Percentiles rank a stretch among this genome's conserved stretches.
phyloP scores from a whole-genome alignment of 2,888 invertebrate species.

The Rhodophaea formosa region DNA sequence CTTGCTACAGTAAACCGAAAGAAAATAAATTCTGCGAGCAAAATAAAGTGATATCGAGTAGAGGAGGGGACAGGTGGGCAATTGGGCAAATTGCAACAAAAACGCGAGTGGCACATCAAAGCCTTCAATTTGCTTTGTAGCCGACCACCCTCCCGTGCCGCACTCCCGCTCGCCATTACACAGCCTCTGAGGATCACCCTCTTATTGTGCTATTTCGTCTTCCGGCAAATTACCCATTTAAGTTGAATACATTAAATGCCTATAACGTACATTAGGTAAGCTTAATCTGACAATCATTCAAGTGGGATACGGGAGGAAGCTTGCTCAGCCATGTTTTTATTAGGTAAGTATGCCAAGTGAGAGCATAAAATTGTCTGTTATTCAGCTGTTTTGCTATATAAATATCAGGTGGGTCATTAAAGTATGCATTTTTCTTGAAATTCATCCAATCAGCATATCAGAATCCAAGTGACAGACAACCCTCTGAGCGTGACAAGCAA shows the following conservation, averaged over 20 bases:
- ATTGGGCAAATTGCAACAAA: constrained; percentile 55
- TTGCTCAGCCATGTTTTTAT: neutral
- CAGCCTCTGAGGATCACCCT: constrained; percentile 5
- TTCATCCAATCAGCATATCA: too few relatives aligned
- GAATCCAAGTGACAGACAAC: too few relatives aligned
- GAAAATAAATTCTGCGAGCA: constrained; percentile 37
- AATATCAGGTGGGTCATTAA: too few relatives aligned
- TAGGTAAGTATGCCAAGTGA: too few relatives aligned
- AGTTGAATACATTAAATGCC: constrained; percentile 8
- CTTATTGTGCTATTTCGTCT: constrained; percentile 14
- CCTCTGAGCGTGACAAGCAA: constrained; percentile 28
- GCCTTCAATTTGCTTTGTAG: constrained; percentile 34
- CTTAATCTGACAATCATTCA: neutral
- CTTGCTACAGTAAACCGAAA: constrained; percentile 35
- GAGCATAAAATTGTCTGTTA: too few relatives aligned
- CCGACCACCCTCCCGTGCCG: neutral
- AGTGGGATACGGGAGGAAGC: neutral
- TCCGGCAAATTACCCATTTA: constrained; percentile 11
- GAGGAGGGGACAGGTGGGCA: constrained; percentile 41
- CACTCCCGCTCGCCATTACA: constrained; percentile 24
- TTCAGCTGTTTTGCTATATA: too few relatives aligned
- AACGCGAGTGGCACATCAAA: constrained; percentile 41
- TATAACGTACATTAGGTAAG: neutral
- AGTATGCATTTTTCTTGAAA: too few relatives aligned
- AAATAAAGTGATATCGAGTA: constrained; percentile 42